Percentiles rank a stretch among this genome's conserved stretches.
Conservation (phyloP, 2,113 vertebrate species). For the Malurus alboscapulatus region DNA sequence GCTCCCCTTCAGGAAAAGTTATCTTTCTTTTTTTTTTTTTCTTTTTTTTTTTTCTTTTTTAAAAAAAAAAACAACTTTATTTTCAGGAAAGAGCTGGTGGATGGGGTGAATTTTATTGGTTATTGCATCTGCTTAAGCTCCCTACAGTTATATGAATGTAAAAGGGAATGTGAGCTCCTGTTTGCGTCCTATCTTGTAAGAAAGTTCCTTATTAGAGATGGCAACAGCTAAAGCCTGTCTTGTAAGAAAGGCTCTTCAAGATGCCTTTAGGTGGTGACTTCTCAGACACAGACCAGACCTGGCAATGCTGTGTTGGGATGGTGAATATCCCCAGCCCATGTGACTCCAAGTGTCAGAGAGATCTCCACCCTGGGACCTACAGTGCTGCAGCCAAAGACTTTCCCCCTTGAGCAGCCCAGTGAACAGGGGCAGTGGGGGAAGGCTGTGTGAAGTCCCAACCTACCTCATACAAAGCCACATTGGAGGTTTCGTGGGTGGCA, state of each 20-base stretch:
- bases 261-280: neutral
- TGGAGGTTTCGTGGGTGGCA: slow-evolving; percentile 78
- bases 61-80: no score
- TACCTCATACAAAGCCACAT: slow-evolving; percentile 85
- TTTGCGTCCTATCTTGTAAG: neutral
- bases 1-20: neutral
- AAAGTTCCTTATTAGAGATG: neutral
- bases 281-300: neutral
- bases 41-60: no score
- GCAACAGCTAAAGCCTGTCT: neutral
- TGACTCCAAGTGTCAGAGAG: neutral
- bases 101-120: neutral
- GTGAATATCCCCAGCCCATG: neutral
- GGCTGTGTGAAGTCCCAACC: neutral
- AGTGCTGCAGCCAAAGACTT: neutral
- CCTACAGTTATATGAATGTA: neutral
- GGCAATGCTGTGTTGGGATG: neutral
- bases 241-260: neutral
- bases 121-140: neutral
- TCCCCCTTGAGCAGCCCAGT: neutral
- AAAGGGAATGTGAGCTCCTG: neutral
- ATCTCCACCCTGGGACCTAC: neutral
- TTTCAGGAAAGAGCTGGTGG: neutral
- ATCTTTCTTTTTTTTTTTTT: no score
- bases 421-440: neutral